Percentiles rank a stretch among this genome's conserved stretches.
These are phyloP conservation scores for Pseudomyrmex dendroicus DNA, from an alignment of 1,140 invertebrate genomes.

Conservation along the genomic window DNA sequence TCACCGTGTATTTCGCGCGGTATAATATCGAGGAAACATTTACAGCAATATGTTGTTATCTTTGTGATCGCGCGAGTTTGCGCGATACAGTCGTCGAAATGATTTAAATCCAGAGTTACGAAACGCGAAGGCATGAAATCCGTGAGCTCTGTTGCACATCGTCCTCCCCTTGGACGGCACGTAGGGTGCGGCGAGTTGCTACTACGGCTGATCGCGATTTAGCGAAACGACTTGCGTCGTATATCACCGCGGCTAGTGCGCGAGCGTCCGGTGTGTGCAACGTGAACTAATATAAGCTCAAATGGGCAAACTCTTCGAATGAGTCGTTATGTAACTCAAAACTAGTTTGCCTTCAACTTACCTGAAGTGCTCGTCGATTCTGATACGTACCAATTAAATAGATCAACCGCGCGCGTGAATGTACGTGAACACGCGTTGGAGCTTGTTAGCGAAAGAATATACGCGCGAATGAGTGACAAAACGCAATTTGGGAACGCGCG, in stretches of 20 bases:
- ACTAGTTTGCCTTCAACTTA: slow-evolving; percentile 48
- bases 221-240: slow-evolving; percentile 38
- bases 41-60: not conserved
- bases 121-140: not conserved
- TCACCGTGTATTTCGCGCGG: too few species aligned
- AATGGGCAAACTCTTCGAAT: slow-evolving; percentile 57
- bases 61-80: not conserved
- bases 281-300: slow-evolving; percentile 59
- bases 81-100: not conserved
- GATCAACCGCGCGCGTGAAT: not conserved
- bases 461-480: too few species aligned
- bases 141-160: not conserved
- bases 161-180: not conserved
- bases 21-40: too few species aligned
- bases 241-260: slow-evolving; percentile 39
- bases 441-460: slow-evolving; percentile 7
- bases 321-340: slow-evolving; percentile 44
- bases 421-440: not conserved
- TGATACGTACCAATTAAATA: slow-evolving; percentile 63
- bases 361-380: slow-evolving; percentile 1
- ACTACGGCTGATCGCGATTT: slow-evolving; percentile 43
- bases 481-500: not conserved
- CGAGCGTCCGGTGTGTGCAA: slow-evolving; percentile 10
- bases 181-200: not conserved
- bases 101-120: not conserved